Conservation (phyloP, 2,888 invertebrate species). For the Cyclophora punctaria region DNA sequence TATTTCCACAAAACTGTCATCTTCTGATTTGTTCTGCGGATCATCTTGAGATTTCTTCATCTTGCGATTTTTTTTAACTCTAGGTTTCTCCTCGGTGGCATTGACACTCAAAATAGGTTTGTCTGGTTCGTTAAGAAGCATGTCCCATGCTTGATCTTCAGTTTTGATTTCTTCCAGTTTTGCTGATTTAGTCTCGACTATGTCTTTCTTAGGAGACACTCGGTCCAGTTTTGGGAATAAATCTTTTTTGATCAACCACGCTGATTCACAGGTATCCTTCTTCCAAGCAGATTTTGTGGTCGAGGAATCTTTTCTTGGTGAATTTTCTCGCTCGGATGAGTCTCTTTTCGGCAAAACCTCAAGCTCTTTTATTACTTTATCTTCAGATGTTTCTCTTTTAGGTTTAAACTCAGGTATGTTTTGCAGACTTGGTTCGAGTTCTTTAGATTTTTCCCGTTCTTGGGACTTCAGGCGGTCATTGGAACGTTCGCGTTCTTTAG, state of each 20-base stretch:
- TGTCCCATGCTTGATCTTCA: constrained; percentile 66
- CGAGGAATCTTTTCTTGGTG: constrained; percentile 6
- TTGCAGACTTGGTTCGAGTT: too few species aligned
- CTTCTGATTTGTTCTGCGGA: constrained; percentile 43
- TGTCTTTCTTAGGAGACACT: constrained; percentile 22
- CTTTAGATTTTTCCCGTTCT: too few species aligned
- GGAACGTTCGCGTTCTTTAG: too few species aligned
- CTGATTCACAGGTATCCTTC: constrained; percentile 14
- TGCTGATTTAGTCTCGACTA: constrained; percentile 15
- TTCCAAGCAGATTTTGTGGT: constrained; percentile 15
- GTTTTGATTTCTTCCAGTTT: constrained; percentile 39
- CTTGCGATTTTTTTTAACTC: constrained; percentile 51
- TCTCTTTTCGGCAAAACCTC: constrained; percentile 5
- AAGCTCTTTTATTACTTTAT: background rate
- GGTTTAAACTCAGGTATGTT: background rate
- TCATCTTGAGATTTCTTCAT: constrained; percentile 49
- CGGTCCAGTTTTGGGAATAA: constrained; percentile 7
- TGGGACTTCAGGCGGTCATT: too few species aligned
- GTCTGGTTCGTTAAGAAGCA: constrained; percentile 52
- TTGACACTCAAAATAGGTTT: constrained; percentile 28
- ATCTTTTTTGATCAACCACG: constrained; percentile 12
- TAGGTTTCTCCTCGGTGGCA: constrained; percentile 45
- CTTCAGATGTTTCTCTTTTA: constrained; percentile 5
- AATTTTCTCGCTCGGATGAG: constrained; percentile 8
- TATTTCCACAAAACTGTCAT: constrained; percentile 66